These are phyloP conservation scores for Bombus affinis DNA, from an alignment of 1,140 invertebrate species.

Conservation along the genomic window DNA sequence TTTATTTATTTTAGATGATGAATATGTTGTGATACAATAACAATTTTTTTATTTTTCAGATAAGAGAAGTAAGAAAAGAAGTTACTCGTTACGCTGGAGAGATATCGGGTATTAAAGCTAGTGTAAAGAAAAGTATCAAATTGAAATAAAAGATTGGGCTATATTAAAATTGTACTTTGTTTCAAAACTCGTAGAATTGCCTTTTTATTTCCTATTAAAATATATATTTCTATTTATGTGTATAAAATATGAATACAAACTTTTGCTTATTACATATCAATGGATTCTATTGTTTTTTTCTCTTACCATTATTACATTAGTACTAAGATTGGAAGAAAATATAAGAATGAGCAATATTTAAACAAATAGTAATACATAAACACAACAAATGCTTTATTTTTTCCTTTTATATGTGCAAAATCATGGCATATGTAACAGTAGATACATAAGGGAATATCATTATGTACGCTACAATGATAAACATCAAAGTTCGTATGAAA, in stretches of 20 bases:
- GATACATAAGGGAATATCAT: constrained; percentile 59
- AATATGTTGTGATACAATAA: constrained; percentile 11
- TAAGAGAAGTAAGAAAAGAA: constrained; percentile 91
- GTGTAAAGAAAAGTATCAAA: constrained; percentile 93
- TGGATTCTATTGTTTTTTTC: not conserved
- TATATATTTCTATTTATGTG: not conserved
- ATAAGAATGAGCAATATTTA: constrained; percentile 15
- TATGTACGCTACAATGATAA: constrained; percentile 10
- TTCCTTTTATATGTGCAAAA: constrained; percentile 70
- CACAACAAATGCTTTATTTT: constrained; percentile 70
- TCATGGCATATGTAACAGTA: constrained; percentile 65
- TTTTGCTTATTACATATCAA: not conserved
- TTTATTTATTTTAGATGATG: constrained; percentile 16
- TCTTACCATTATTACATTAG: not conserved
- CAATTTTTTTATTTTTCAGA: constrained; percentile 81
- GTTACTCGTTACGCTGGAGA: constrained; percentile 92
- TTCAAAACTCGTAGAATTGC: not conserved
- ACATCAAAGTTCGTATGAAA: not conserved
- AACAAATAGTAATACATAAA: constrained; percentile 50
- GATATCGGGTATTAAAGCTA: constrained; percentile 94
- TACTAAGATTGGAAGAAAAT: not conserved
- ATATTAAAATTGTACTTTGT: not conserved
- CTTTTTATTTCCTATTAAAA: constrained; percentile 21
- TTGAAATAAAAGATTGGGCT: constrained; percentile 84
- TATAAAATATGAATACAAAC: constrained; percentile 6